Conservation (phyloP, 1,140 invertebrate genomes). For the Brevipalpus yothersi region DNA sequence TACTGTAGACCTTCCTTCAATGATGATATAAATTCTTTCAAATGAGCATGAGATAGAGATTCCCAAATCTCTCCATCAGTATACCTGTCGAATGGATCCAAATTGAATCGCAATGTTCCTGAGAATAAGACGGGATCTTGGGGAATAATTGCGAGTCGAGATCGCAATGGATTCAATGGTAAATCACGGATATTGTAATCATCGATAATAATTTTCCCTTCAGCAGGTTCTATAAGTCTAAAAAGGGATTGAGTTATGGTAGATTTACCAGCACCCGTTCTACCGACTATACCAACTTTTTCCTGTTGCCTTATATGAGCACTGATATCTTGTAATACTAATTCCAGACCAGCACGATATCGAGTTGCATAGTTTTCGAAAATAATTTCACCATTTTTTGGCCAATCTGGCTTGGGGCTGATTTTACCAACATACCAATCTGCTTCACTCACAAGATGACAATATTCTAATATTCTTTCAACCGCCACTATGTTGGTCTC, state of each 20-base stretch:
- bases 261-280: conserved; percentile 28
- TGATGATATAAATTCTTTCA: conserved; percentile 10
- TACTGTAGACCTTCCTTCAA: conserved; percentile 8
- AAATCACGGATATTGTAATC: conserved; percentile 56
- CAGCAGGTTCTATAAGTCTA: conserved; percentile 25
- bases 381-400: conserved; percentile 2
- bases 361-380: conserved; percentile 5
- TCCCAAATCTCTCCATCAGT: conserved; percentile 13
- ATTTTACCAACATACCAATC: conserved; percentile 5
- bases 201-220: conserved; percentile 69
- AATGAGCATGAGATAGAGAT: conserved; percentile 13
- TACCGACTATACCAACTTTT: neutral
- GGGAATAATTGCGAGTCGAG: conserved; percentile 68
- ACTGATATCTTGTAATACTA: neutral
- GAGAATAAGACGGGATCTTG: conserved; percentile 33
- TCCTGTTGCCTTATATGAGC: neutral
- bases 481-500: conserved; percentile 39
- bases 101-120: conserved; percentile 24
- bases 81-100: conserved; percentile 14
- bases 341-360: conserved; percentile 1
- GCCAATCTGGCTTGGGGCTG: neutral
- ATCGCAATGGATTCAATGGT: conserved; percentile 64
- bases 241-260: conserved; percentile 28
- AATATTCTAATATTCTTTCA: conserved; percentile 34
- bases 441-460: conserved; percentile 22